Evolutionary conservation across 2,113 vertebrate genomes (phyloP).

Genomic region (Pituophis catenifer): DNA sequence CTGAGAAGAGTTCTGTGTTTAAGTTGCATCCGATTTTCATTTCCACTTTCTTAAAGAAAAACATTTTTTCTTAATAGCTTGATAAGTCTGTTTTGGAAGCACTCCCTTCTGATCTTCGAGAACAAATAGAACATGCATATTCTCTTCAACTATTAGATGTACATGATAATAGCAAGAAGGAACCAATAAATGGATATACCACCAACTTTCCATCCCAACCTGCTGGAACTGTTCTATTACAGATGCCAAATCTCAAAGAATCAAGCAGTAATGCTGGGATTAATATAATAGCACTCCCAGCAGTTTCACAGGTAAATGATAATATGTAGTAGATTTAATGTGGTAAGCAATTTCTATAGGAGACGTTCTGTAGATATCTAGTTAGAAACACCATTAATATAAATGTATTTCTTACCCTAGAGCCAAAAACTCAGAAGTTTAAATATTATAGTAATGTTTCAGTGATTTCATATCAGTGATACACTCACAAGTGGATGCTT

Average conservation of each 20-base stretch:
- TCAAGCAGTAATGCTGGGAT: constrained; percentile 74
- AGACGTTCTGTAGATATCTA: background rate
- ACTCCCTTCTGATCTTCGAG: constrained; percentile 85
- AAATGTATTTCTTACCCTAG: background rate
- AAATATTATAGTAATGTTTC: constrained; percentile 16
- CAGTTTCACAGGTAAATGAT: constrained; percentile 87
- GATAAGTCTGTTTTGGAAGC: constrained; percentile 92
- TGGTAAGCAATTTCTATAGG: background rate
- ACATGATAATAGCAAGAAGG: constrained; percentile 54
- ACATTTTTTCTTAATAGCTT: constrained; percentile 70
- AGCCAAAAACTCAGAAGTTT: background rate
- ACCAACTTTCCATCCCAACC: constrained; percentile 64
- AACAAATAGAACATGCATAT: constrained; percentile 85
- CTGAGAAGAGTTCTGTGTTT: background rate
- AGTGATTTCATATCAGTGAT: background rate
- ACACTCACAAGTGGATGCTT: constrained; percentile 29
- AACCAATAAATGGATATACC: constrained; percentile 65
- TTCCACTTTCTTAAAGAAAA: constrained; percentile 16
- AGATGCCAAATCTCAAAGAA: constrained; percentile 85
- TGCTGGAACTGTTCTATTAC: constrained; percentile 79
- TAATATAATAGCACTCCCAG: constrained; percentile 87
- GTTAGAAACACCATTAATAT: constrained; percentile 10
- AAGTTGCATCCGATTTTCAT: background rate
- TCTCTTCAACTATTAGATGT: constrained; percentile 68
- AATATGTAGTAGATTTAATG: background rate